A percentile compares a stretch with the other conserved stretches of the same genome.
phyloP scores from a whole-genome alignment of 2,888 invertebrate genomes.

The Octonoba sinensis region DNA sequence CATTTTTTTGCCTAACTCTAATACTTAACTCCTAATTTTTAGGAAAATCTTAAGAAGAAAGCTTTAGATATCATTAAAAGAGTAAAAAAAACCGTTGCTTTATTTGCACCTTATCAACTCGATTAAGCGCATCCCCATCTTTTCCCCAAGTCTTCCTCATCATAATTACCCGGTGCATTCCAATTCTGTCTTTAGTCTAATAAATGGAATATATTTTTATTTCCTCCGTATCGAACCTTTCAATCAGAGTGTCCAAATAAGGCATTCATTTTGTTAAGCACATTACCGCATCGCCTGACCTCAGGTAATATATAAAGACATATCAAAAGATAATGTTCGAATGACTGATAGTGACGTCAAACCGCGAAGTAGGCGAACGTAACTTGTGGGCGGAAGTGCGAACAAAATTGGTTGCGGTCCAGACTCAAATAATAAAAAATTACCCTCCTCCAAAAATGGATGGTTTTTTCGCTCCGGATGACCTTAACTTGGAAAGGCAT shows the following conservation, averaged over 20 bases:
- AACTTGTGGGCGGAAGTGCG: conserved; percentile 30
- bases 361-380: conserved; percentile 14
- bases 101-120: too few species aligned
- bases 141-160: too few species aligned
- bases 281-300: conserved; percentile 38
- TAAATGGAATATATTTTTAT: too few species aligned
- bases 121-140: too few species aligned
- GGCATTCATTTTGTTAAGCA: conserved; percentile 30
- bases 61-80: too few species aligned
- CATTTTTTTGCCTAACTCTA: too few species aligned
- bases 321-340: conserved; percentile 45
- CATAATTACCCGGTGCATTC: too few species aligned
- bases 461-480: conserved; percentile 5
- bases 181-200: too few species aligned
- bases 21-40: too few species aligned
- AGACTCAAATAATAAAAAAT: conserved; percentile 21
- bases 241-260: conserved; percentile 36
- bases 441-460: conserved; percentile 12
- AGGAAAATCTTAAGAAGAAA: too few species aligned
- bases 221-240: too few species aligned
- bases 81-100: too few species aligned
- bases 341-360: conserved; percentile 50
- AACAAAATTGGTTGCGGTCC: conserved; percentile 29
- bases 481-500: background rate
- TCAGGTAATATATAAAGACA: conserved; percentile 37